Percentiles rank a stretch among this genome's conserved stretches.
Evolutionary conservation across 2,888 invertebrate genomes (phyloP).

Genomic region (Melanchra persicariae): DNA sequence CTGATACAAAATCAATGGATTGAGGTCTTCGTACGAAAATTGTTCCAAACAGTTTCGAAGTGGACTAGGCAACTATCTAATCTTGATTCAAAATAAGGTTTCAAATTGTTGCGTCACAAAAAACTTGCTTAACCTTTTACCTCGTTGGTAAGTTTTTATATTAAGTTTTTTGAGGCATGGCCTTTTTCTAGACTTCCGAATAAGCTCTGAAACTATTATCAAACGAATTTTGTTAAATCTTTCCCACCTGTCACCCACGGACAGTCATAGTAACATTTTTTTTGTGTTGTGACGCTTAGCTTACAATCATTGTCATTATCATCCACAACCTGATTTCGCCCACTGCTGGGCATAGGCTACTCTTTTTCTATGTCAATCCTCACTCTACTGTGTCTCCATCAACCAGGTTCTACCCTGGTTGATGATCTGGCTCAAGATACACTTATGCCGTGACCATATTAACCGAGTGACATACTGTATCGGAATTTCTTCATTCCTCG

Average conservation of each 20-base stretch:
- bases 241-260: too few species aligned
- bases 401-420: neutral
- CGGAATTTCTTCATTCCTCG: constrained; percentile 26
- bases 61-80: constrained; percentile 3
- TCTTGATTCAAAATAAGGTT: constrained; percentile 1
- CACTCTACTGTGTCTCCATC: too few species aligned
- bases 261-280: too few species aligned
- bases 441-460: neutral
- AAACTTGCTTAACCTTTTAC: neutral
- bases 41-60: neutral
- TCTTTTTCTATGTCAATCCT: too few species aligned
- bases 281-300: too few species aligned
- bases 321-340: too few species aligned
- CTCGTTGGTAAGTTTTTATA: neutral
- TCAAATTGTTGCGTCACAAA: neutral
- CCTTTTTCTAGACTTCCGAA: neutral
- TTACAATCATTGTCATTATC: too few species aligned
- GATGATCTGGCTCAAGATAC: neutral
- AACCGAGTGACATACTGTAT: neutral
- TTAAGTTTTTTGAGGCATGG: neutral
- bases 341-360: too few species aligned
- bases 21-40: constrained; percentile 3
- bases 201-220: neutral
- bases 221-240: neutral
- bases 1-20: constrained; percentile 7